Percentiles rank a stretch among this genome's conserved stretches.
Evolutionary conservation across 2,888 invertebrate genomes (phyloP).

Genomic region (Druceiella hillmani): DNA sequence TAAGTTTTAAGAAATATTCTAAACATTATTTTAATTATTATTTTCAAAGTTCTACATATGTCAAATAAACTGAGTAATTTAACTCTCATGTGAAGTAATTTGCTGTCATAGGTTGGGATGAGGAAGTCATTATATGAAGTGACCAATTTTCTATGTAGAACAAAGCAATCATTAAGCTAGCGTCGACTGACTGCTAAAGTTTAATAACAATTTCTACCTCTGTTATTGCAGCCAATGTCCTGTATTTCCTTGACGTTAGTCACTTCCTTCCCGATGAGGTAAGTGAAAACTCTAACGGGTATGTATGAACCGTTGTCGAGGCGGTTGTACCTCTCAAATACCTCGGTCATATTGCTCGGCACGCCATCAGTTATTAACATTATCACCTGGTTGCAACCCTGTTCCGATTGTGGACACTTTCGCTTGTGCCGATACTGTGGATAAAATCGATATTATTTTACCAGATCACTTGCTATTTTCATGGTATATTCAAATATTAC

Average conservation of each 20-base stretch:
- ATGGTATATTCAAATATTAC: too few relatives aligned
- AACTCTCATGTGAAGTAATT: background rate
- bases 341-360: slow-evolving; percentile 78
- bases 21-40: too few relatives aligned
- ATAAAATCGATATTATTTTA: too few relatives aligned
- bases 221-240: slow-evolving; percentile 93
- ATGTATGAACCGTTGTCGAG: slow-evolving; percentile 60
- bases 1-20: too few relatives aligned
- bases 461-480: too few relatives aligned
- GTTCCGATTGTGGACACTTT: too few relatives aligned
- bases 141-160: too few relatives aligned
- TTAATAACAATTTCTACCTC: slow-evolving; percentile 54
- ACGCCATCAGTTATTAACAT: slow-evolving; percentile 97
- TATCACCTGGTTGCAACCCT: slow-evolving; percentile 89
- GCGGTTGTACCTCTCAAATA: slow-evolving; percentile 78
- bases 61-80: slow-evolving; percentile 2
- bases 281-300: slow-evolving; percentile 92
- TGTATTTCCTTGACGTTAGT: slow-evolving; percentile 83
- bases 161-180: too few relatives aligned
- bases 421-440: too few relatives aligned
- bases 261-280: slow-evolving; percentile 90
- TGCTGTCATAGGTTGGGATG: background rate
- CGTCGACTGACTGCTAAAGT: too few relatives aligned
- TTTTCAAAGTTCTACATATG: too few relatives aligned
- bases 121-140: too few relatives aligned